phyloP scores from a whole-genome alignment of 2,797 vertebrate genomes.

The Coreius guichenoti region DNA sequence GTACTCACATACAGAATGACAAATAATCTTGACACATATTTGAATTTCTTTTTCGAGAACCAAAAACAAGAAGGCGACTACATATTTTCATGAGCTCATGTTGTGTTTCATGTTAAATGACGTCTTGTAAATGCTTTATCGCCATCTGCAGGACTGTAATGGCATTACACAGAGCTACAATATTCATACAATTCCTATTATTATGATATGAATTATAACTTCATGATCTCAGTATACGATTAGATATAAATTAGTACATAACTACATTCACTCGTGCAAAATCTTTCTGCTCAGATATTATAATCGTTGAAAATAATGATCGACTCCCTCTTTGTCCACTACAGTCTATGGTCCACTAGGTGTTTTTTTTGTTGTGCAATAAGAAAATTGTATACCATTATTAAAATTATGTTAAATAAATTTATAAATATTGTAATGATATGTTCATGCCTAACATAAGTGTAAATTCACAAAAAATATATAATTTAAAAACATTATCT shows the following conservation, averaged over 20 bases:
- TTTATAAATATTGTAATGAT: background rate
- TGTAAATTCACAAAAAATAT: background rate
- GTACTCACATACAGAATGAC: no score
- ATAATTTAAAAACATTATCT: background rate
- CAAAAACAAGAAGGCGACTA: background rate
- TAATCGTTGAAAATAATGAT: background rate
- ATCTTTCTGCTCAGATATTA: background rate
- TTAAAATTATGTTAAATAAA: background rate
- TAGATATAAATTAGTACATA: background rate
- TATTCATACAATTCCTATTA: background rate
- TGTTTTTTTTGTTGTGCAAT: background rate
- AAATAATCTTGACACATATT: background rate
- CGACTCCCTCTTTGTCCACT: background rate
- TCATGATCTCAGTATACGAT: background rate
- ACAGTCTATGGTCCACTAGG: no score
- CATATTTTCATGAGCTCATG: background rate
- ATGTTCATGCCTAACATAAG: background rate
- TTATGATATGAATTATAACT: background rate
- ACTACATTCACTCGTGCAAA: background rate
- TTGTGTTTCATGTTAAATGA: background rate
- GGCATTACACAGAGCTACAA: background rate
- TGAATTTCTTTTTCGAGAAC: background rate
- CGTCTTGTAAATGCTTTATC: slow-evolving; percentile 3
- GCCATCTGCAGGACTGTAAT: slow-evolving; percentile 36
- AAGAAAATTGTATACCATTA: background rate